Percentiles rank a stretch among this genome's conserved stretches.
Evolutionary conservation across 1,140 invertebrate species (phyloP).

Genomic region (Mizuhopecten yessoensis): DNA sequence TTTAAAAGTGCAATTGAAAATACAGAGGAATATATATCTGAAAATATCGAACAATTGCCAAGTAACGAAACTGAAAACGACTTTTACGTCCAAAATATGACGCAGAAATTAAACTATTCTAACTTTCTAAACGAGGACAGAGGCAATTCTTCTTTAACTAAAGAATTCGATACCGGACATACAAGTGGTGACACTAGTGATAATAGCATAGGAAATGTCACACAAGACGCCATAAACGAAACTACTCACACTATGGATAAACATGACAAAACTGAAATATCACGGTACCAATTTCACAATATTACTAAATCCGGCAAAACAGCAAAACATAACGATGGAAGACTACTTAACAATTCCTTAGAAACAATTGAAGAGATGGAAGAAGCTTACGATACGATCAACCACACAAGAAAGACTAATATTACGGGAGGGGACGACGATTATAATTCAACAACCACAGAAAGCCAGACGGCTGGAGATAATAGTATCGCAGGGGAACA

Average conservation of each 20-base stretch:
- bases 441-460: neutral
- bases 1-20: neutral
- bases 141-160: neutral
- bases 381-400: neutral
- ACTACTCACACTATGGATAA: neutral
- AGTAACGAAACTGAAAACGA: neutral
- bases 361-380: neutral
- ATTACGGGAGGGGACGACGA: neutral
- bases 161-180: neutral
- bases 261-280: no score
- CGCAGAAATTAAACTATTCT: neutral
- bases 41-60: neutral
- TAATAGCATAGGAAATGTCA: neutral
- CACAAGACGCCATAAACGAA: neutral
- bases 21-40: neutral
- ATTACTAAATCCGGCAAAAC: no score
- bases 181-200: no score
- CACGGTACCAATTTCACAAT: no score
- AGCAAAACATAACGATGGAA: no score
- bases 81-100: neutral
- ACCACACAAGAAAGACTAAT: neutral
- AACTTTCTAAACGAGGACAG: neutral
- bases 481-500: neutral
- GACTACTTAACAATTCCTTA: neutral
- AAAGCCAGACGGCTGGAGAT: neutral